Percentiles rank a stretch among this genome's conserved stretches.
Evolutionary conservation across 1,140 invertebrate genomes (phyloP).

Genomic region (Nephotettix cincticeps): DNA sequence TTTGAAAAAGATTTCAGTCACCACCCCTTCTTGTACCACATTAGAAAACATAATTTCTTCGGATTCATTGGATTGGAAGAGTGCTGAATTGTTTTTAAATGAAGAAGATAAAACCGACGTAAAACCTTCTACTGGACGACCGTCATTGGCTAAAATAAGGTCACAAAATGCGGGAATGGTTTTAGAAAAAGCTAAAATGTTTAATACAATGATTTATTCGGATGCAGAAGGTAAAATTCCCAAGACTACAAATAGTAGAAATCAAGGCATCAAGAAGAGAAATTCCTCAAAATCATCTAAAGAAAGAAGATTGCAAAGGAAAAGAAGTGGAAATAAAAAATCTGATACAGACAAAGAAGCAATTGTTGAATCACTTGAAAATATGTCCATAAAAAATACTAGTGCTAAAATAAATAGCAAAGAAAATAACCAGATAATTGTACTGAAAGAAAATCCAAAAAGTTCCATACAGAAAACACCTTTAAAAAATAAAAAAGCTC

Average conservation of each 20-base stretch:
- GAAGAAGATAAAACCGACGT: constrained; percentile 34
- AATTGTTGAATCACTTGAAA: too few species aligned
- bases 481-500: too few species aligned
- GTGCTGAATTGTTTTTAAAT: constrained; percentile 47
- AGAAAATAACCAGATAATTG: too few species aligned
- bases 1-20: constrained; percentile 22
- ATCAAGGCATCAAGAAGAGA: background rate
- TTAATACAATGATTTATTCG: constrained; percentile 51
- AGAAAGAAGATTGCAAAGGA: background rate
- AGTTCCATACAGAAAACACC: too few species aligned
- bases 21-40: background rate
- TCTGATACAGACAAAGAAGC: too few species aligned
- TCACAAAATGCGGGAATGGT: constrained; percentile 69
- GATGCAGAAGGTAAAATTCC: background rate
- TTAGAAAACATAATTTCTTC: constrained; percentile 29
- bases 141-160: constrained; percentile 60
- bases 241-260: background rate
- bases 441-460: too few species aligned
- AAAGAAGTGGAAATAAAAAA: background rate
- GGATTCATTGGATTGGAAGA: constrained; percentile 45
- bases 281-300: background rate
- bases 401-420: too few species aligned
- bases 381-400: too few species aligned
- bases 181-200: constrained; percentile 62
- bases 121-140: constrained; percentile 51